Evolutionary conservation across 2,888 invertebrate genomes (phyloP), one percentile per base, ranked within the genome.

Genomic region (Zele albiditarsus): DNA sequence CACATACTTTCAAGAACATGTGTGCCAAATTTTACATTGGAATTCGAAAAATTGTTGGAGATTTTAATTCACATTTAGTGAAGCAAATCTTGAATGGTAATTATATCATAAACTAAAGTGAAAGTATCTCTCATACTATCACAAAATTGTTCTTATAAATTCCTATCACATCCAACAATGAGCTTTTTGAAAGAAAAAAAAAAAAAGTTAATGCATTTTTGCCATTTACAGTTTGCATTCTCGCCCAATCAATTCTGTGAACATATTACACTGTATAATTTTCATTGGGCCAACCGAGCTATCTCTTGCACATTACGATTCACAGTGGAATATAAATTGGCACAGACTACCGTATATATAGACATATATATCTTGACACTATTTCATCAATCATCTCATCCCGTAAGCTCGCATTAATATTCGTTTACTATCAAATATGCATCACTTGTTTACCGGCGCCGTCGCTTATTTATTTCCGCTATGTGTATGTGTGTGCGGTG

Each of bases 351-450:
- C 4, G 20, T 20, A 8, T 53, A 23, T 20, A 20, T 53, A 53
- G 20, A 53, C 20, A 53, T 46, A n/a, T 46, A 46, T 46, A 46
- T 53, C 66, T 73, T 74, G 67, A 67, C 77, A 73, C 66, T 31
- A 79, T 82, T 84, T 82, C 84, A 86, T 85, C 84, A 85, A 85
- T 86, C 86, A 86, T 76, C 74, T 74, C 8, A 49, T 77, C 68
- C 71, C 71, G 80, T 82, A 83, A 83, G 82, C 85, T 80, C 77
- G 80, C 84, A 85, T 85, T 86, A 86, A 86, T 85, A 85, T 84
- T 84, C 83, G 85, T 80, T 81, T 78, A 81, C 81, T 82, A 86
- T 86, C 82, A 85, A 86, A 86, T 85, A 85, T 85, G 85, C 83
- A 86, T 86, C 84, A 80, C 80, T 80, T 80, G 82, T 83, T 86